Base-by-base conservation (phyloP, 2,797 vertebrate genomes). In the Bucorvus abyssinicus region DNA sequence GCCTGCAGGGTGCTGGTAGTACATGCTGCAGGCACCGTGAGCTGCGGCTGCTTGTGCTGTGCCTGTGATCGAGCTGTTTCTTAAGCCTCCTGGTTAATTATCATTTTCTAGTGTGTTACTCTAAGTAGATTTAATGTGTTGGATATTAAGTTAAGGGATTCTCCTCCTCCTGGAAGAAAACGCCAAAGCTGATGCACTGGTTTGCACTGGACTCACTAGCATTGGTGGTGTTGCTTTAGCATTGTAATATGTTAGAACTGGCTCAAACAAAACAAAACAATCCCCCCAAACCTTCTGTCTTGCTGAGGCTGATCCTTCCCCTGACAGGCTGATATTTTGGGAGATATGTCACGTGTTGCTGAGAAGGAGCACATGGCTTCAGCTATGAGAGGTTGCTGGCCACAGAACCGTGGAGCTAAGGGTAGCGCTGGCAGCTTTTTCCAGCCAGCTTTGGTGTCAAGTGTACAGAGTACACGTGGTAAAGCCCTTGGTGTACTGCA, bases 361-460 rank as follows among this genome's bases (percentile, higher is more conserved):
- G 71, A 85, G 78, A 60, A 68, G 42, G 50, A 70, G 30, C 84
- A 76, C 0, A 1, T 81, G 77, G 24, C 65, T 86, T 90, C 49
- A 49, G 49, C 77, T 81, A 1, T 2, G 0, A 71, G 65, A 78
- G 42, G 27, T 12, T 84, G 64, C 84, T 49, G 84, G 47, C 70
- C 24, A 3, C 65, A 38, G 75, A 64, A 93, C 44, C 2, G 0
- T 36, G 63, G 45, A 92, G 42, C 67, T 81, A 30, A 65, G 75
- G 47, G 70, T 34, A 36, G 42, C 40, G 55, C 70, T 45, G 67
- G 84, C 81, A 67, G 70, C 45, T 65, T 89, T 61, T 94, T 69
- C 67, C 67, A 79, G 59, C 40, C 67, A 61, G 55, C 67, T 76
- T 55, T 82, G 59, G 50, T 84, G 47, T 96, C 67, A 55, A 1